Evolutionary conservation across 2,797 vertebrate species (phyloP).

Genomic region (Jordanella pulchra): DNA sequence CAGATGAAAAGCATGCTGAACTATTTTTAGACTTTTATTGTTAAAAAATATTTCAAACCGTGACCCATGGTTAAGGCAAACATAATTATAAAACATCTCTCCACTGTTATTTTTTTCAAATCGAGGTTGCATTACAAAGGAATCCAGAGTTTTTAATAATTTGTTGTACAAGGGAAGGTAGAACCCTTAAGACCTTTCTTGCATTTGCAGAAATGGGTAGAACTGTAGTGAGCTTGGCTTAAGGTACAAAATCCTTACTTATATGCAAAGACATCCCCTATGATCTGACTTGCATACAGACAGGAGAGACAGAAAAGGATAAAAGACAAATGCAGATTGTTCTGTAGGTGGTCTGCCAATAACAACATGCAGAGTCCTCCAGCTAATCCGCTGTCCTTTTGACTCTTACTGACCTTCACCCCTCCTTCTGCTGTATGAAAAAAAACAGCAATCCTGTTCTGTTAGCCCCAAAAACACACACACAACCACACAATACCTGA

Average conservation of each 20-base stretch:
- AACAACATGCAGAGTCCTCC: conserved; percentile 35
- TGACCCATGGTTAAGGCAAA: not conserved
- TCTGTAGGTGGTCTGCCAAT: conserved; percentile 53
- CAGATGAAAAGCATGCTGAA: not conserved
- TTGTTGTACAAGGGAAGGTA: conserved; percentile 49
- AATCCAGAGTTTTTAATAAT: conserved; percentile 21
- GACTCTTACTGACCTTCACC: conserved; percentile 35
- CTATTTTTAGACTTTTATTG: not conserved
- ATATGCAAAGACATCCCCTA: conserved; percentile 55
- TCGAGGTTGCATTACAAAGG: not conserved
- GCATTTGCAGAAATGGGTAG: conserved; percentile 30
- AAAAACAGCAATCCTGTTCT: conserved; percentile 24
- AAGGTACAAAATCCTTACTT: conserved; percentile 57
- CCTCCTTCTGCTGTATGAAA: conserved; percentile 28
- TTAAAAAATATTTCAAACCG: not conserved
- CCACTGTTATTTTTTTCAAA: conserved; percentile 14
- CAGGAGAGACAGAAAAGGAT: conserved; percentile 30
- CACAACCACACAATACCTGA: conserved; percentile 34
- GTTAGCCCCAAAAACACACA: conserved; percentile 1
- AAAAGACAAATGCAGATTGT: conserved; percentile 41
- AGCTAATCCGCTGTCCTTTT: conserved; percentile 36
- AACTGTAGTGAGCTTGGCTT: conserved; percentile 40
- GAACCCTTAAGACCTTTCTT: conserved; percentile 24
- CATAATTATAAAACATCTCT: conserved; percentile 5
- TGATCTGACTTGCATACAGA: conserved; percentile 54